phyloP scores from a whole-genome alignment of 1,140 invertebrate species.

The Tetramorium alpestre region DNA sequence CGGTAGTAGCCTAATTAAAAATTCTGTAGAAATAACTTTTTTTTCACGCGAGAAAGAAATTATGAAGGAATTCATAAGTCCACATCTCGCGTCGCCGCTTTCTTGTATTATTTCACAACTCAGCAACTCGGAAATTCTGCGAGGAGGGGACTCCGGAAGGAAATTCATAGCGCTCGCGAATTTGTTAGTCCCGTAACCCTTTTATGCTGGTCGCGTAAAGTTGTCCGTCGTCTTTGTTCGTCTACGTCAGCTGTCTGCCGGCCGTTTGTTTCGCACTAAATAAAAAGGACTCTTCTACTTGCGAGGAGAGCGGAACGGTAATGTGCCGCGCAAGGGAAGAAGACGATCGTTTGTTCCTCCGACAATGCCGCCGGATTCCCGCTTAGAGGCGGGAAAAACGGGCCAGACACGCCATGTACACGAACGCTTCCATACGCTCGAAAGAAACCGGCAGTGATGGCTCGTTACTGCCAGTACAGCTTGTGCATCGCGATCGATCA shows the following conservation, averaged over 20 bases:
- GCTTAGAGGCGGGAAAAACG: slow-evolving; percentile 64
- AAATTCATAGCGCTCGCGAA: slow-evolving; percentile 20
- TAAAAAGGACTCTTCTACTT: slow-evolving; percentile 69
- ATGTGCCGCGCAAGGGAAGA: slow-evolving; percentile 68
- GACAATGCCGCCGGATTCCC: slow-evolving; percentile 64
- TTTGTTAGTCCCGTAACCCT: slow-evolving; percentile 61
- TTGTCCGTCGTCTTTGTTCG: slow-evolving; percentile 73
- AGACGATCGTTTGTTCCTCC: slow-evolving; percentile 74
- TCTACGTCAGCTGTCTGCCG: slow-evolving; percentile 72
- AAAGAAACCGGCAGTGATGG: slow-evolving; percentile 32
- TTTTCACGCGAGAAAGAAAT: not conserved
- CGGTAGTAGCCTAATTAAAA: not conserved
- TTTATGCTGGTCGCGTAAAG: slow-evolving; percentile 67
- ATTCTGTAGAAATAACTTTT: not conserved
- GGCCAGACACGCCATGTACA: slow-evolving; percentile 35
- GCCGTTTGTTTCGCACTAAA: slow-evolving; percentile 74
- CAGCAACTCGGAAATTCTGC: slow-evolving; percentile 49
- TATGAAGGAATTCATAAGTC: not conserved
- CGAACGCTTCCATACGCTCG: slow-evolving; percentile 16
- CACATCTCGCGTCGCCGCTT: not conserved
- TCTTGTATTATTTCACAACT: slow-evolving; percentile 17
- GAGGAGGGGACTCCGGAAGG: not conserved
- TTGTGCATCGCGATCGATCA: slow-evolving; percentile 54
- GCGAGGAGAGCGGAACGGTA: slow-evolving; percentile 64
- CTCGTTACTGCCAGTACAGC: slow-evolving; percentile 37